Evolutionary conservation across 2,113 vertebrate species (phyloP), one percentile per base, ranked within the genome.

Genomic region (Alethe castanea): DNA sequence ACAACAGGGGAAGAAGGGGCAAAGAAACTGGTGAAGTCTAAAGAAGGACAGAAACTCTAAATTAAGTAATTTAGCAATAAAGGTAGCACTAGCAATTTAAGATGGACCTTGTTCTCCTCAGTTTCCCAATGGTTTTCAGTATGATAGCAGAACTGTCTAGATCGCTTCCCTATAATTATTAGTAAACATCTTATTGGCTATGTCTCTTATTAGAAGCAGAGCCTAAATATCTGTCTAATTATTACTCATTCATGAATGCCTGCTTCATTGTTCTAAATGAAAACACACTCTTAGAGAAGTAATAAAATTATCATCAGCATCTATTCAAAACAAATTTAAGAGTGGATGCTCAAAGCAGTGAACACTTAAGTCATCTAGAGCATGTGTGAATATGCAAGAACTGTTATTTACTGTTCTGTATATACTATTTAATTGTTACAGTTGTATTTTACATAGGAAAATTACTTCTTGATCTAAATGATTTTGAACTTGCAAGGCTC

Each of bases 251-350:
- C 62, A 83, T 11, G 2, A 94, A 92, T 72, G 31, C 22, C 70
- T 8, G 1, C 20, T 93, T 90, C 59, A 56, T 91, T 94, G 70
- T 94, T 92, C 61, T 87, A 85, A 93, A 87, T 92, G 24, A 85
- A 92, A 86, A 59, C 25, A 79, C 14, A 28, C 29, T 81, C 33
- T 74, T 69, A 59, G 12, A 66, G 40, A 81, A 8, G 36, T 60
- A 96, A 93, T 86, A 92, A 73, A 69, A 92, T 89, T 69, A 87
- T 17, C 42, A 86, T 65, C 36, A 72, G 18, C 73, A 89, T 84
- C 15, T 87, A 73, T 77, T 76, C 18, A 47, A 62, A 88, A 38
- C 10, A 76, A 86, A 76, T 47, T 81, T n/a, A 76, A 50, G 24
- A 44, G 20, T 50, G 29, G 12, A 38, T 89, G 36, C 15, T 76